phyloP scores from a whole-genome alignment of 1,140 invertebrate genomes.

The Euwallacea fornicatus region DNA sequence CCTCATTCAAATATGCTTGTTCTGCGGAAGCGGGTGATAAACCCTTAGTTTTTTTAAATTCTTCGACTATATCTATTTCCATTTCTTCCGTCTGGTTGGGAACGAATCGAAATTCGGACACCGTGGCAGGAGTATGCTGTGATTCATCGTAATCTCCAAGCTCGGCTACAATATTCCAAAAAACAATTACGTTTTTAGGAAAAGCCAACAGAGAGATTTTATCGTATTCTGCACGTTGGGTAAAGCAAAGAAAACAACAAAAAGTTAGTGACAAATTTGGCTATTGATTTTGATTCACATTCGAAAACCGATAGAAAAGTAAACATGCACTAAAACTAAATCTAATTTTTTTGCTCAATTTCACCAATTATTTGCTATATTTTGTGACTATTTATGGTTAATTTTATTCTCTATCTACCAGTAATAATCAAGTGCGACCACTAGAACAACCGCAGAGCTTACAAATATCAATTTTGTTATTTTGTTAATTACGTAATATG shows the following conservation, averaged over 20 bases:
- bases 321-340: too few species aligned
- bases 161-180: constrained; percentile 71
- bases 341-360: too few species aligned
- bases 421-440: too few species aligned
- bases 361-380: too few species aligned
- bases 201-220: background rate
- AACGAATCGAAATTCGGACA: constrained; percentile 97
- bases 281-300: too few species aligned
- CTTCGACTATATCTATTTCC: constrained; percentile 88
- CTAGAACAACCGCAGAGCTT: too few species aligned
- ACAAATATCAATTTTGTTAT: too few species aligned
- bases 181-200: too few species aligned
- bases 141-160: constrained; percentile 93
- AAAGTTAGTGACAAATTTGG: constrained; percentile 23
- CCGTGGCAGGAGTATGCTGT: constrained; percentile 89
- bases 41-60: constrained; percentile 83
- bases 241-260: constrained; percentile 24
- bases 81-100: constrained; percentile 92
- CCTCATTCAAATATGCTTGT: constrained; percentile 88
- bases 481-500: too few species aligned
- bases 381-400: too few species aligned
- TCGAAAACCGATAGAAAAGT: too few species aligned
- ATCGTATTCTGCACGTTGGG: background rate
- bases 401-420: too few species aligned
- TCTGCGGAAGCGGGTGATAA: constrained; percentile 90